Evolutionary conservation across 2,797 vertebrate species (phyloP).

Genomic region (Anabas testudineus): DNA sequence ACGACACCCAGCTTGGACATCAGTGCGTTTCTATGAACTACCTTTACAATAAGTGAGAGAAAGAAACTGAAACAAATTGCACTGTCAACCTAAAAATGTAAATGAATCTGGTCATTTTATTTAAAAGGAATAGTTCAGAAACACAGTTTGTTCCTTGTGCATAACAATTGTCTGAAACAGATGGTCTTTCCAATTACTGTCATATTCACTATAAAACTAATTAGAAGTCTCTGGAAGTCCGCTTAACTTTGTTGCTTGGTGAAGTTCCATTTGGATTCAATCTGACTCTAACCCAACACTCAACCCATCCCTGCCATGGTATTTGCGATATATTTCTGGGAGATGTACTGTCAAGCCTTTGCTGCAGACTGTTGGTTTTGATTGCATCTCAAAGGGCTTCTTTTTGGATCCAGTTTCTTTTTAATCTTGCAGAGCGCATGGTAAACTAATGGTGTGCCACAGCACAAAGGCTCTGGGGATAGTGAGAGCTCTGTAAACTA

Average conservation of each 20-base stretch:
- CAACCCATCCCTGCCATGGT: slow-evolving; percentile 26
- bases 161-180: slow-evolving; percentile 49
- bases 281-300: slow-evolving; percentile 42
- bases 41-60: neutral
- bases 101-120: slow-evolving; percentile 14
- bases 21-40: neutral
- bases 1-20: neutral
- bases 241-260: slow-evolving; percentile 60
- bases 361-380: slow-evolving; percentile 64
- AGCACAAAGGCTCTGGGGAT: slow-evolving; percentile 40
- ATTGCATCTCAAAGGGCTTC: slow-evolving; percentile 69
- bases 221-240: slow-evolving; percentile 50
- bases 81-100: neutral
- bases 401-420: slow-evolving; percentile 58
- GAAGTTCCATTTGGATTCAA: slow-evolving; percentile 63
- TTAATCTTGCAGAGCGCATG: slow-evolving; percentile 53
- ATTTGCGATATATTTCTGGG: slow-evolving; percentile 60
- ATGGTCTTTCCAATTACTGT: slow-evolving; percentile 61
- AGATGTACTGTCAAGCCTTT: slow-evolving; percentile 58
- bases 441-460: slow-evolving; percentile 43
- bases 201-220: slow-evolving; percentile 50
- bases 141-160: slow-evolving; percentile 9
- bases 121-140: slow-evolving; percentile 23
- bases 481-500: slow-evolving; percentile 39
- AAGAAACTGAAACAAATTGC: neutral